Evolutionary conservation across 30 jellyfish, hydroid and myxozoan genomes (phyloP), one percentile per base, ranked within the genome.

Genomic region (Pseudorhiza aurosa): DNA sequence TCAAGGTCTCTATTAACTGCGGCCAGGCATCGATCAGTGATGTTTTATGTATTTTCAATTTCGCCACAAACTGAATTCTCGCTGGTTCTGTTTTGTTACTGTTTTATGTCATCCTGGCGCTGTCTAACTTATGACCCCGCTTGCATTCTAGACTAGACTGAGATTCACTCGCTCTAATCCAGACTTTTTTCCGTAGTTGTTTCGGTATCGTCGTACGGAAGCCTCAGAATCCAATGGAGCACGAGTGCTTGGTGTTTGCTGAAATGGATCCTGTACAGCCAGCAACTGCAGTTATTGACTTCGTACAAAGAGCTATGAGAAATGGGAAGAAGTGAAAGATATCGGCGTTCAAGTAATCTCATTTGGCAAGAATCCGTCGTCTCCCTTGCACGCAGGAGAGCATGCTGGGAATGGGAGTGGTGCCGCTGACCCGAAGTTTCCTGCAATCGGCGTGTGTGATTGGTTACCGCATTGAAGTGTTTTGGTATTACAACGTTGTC

Each of bases 251-350:
- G 36, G 92, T 92, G 68, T 92, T 87, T 43, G 96, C 91, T 4
- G 98, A 92, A 65, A 29, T 92, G 62, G 96, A 92, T 35, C 87
- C 85, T 12, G 78, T 74, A 31, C 98, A 92, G 78, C 98, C 98
- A 0, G 95, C 93, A 9, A 56, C 96, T 4, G 98, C 98, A 33
- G 94, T 80, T 17, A 92, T 92, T 79, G 92, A 79, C 77, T 92
- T 92, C 55, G 87, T 92, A 11, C 96, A 92, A 17, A 79, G 92
- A 73, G 96, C 98, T n/a, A 85, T 92, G 96, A 75, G 69, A 68
- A 53, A 39, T 31, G 77, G 81, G 29, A 82, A 69, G 87, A 82
- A 82, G 40, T 82, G 25, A 82, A 21, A 24, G 21, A 29, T 26
- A 19, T 3, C 25, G 12, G 25, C 62, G 62, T 47, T 53, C 33